Base-by-base conservation (phyloP, 2,797 vertebrate species). In the Lemur catta region DNA sequence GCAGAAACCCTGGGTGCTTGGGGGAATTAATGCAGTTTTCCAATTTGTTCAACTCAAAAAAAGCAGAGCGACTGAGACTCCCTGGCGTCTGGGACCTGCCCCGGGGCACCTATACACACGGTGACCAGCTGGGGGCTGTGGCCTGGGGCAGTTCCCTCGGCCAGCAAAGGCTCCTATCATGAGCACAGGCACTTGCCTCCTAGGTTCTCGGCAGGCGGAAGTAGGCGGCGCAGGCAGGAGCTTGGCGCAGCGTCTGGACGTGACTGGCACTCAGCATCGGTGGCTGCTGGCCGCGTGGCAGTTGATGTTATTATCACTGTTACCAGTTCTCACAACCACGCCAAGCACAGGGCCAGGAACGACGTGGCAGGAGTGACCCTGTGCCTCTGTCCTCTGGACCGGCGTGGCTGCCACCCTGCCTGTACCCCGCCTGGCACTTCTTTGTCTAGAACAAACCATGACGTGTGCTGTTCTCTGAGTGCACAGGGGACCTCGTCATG, bases 401-500 rank as follows among this genome's bases (percentile, higher is more conserved):
- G 0, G 24, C 3, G 2, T 30, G 35, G 46, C 17, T 1, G 33
- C 74, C 46, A 24, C 9, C 10, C 7, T 0, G 6, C 11, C 22
- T 12, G 10, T 8, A 4, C 20, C 17, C 35, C 33, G 3, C 17
- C 30, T 6, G 38, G 15, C 74, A 4, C 20, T 55, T 52, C 10
- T 13, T 57, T 33, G 11, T 65, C 52, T 50, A 24, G 59, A 48
- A 41, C 43, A 78, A 35, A 30, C 18, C 67, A 12, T 59, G 5
- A 2, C 1, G 0, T 59, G 35, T 13, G 13, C 57, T 35, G 26
- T 30, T 41, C 59, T 55, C 57, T 15, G 5, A 22, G 71, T n/a
- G 11, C 1, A 3, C 18, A 13, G 20, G 17, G 46, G 50, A 38
- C 24, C 6, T 50, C n/a, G 1, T 14, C 3, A 0, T 0, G 3